These are phyloP conservation scores for Deroplatys truncata DNA, from an alignment of 2,888 invertebrate genomes.

Conservation along the genomic window DNA sequence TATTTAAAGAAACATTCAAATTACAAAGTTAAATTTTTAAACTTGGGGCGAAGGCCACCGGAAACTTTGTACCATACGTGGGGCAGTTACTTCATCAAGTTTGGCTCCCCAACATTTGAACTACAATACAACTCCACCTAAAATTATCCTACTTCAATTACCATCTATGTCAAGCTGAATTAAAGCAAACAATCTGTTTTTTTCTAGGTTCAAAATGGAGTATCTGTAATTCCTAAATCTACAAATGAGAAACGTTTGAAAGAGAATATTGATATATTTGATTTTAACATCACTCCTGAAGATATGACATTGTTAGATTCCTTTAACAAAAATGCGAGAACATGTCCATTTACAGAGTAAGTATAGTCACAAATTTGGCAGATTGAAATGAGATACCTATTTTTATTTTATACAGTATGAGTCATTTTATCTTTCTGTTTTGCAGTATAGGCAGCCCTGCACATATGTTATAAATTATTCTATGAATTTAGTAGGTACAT, in stretches of 20 bases:
- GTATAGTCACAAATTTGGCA: neutral
- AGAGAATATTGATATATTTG: conserved; percentile 14
- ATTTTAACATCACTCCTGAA: conserved; percentile 11
- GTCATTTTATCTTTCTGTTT: neutral
- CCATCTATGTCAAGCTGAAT: too few relatives aligned
- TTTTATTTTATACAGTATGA: neutral
- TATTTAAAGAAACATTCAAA: too few relatives aligned
- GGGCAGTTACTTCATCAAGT: too few relatives aligned
- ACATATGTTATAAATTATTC: neutral
- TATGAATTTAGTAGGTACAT: too few relatives aligned
- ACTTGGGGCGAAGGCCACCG: too few relatives aligned
- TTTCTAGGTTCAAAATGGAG: conserved; percentile 12
- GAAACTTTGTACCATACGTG: too few relatives aligned
- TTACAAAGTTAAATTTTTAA: too few relatives aligned
- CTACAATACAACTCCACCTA: too few relatives aligned
- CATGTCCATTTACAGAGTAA: conserved; percentile 16
- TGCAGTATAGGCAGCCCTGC: neutral
- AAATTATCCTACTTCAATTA: too few relatives aligned
- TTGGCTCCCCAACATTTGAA: too few relatives aligned
- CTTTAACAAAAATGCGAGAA: conserved; percentile 3
- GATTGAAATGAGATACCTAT: too few relatives aligned
- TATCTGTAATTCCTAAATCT: conserved; percentile 19
- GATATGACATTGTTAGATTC: conserved; percentile 17
- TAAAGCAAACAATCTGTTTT: neutral
- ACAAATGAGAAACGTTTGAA: conserved; percentile 1